Evolutionary conservation across 1,140 invertebrate genomes (phyloP), one percentile per base, ranked within the genome.

Genomic region (Nasonia vitripennis): DNA sequence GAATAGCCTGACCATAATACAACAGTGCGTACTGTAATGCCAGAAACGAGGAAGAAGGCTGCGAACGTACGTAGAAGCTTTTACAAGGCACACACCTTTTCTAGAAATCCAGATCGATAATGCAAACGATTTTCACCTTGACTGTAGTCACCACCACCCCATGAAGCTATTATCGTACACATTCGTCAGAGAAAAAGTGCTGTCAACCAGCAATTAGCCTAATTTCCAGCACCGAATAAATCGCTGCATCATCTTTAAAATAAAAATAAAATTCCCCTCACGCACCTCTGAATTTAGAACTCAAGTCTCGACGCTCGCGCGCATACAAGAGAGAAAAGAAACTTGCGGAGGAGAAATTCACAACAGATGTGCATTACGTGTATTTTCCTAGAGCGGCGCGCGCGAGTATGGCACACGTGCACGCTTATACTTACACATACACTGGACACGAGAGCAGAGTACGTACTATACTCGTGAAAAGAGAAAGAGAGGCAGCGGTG

Each of bases 171-270:
- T 45, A 45, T 0, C 41, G 41, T 9, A 7, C 41, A 10, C 9
- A 45, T 45, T 10, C n/a, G 27, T 23, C 10, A 23, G 23, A 12
- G 27, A 70, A 74, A 37, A 73, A n/a, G n/a, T 0, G 7, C 20
- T 74, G 71, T 31, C 71, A 75, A n/a, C 17, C 34, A n/a, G 20
- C 73, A 45, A 75, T 75, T 75, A 75, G 34, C 73, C 20, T 17
- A 31, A 75, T 75, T 75, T 75, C 31, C 68, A 31, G 2, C 68
- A 17, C 23, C 17, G 2, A 71, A 71, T 2, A 34, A 71, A 71
- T 71, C 17, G 1, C 34, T 37, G 34, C 67, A 68, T 68, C 20
- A 27, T 27, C 27, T 70, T 9, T n/a, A 71, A 31, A 31, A 34
- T 27, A 31, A 71, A 34, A 34, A 71, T 27, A 31, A 71, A 31